These are phyloP conservation scores for Ceraclea dissimilis DNA, from an alignment of 2,888 invertebrate species.

Conservation along the genomic window DNA sequence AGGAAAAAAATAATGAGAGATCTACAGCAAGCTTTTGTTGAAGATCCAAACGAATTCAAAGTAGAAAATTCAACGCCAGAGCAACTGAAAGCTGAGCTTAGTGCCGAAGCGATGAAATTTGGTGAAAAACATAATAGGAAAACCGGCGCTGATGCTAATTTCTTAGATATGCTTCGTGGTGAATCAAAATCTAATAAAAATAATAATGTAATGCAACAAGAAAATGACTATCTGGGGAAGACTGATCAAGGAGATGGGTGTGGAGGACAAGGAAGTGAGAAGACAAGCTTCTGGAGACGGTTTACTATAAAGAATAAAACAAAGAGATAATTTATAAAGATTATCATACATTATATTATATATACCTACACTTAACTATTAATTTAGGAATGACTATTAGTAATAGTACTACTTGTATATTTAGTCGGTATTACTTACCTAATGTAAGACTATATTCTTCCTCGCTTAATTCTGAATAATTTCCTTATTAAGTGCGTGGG, in stretches of 20 bases:
- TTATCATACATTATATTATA: slow-evolving; percentile 22
- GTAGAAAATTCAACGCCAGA: slow-evolving; percentile 62
- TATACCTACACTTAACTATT: background rate
- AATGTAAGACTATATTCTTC: too few relatives aligned
- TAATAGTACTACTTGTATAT: too few relatives aligned
- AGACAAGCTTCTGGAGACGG: slow-evolving; percentile 61
- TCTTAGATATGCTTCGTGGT: slow-evolving; percentile 61
- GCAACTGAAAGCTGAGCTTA: slow-evolving; percentile 59
- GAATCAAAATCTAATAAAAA: slow-evolving; percentile 35
- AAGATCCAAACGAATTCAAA: slow-evolving; percentile 64
- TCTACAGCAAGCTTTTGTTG: slow-evolving; percentile 66
- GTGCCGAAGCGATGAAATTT: slow-evolving; percentile 60
- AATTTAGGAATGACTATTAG: background rate
- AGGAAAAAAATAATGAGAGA: slow-evolving; percentile 80
- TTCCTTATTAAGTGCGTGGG: too few relatives aligned
- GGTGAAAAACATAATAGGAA: slow-evolving; percentile 43
- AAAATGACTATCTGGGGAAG: slow-evolving; percentile 36
- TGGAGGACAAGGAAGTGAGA: slow-evolving; percentile 43
- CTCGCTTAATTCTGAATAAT: too few relatives aligned
- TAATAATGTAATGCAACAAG: slow-evolving; percentile 29
- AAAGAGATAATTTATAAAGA: slow-evolving; percentile 60
- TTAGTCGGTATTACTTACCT: too few relatives aligned
- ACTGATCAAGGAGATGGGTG: slow-evolving; percentile 39
- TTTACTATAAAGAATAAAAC: slow-evolving; percentile 62
- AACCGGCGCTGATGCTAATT: slow-evolving; percentile 50